These are phyloP conservation scores for Maniola hyperantus DNA, from an alignment of 2,888 invertebrate species.

Conservation along the genomic window DNA sequence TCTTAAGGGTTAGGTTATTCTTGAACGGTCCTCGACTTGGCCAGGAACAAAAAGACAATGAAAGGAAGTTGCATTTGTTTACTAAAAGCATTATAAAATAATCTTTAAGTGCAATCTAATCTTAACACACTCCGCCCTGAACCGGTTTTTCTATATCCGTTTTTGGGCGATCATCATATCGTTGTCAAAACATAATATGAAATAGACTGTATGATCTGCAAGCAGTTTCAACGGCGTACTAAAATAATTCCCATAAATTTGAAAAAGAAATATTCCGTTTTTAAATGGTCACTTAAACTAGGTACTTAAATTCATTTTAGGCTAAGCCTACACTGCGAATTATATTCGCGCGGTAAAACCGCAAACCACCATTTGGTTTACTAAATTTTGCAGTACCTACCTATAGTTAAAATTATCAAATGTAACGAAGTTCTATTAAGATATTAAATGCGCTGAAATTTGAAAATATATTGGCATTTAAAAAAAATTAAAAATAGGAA, in stretches of 20 bases:
- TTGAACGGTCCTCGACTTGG: conserved; percentile 69
- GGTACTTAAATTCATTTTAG: background rate
- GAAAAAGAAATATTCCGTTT: background rate
- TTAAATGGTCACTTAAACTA: background rate
- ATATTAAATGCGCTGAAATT: background rate
- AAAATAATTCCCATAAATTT: background rate
- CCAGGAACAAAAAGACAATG: conserved; percentile 79
- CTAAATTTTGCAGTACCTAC: background rate
- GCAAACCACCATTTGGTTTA: background rate
- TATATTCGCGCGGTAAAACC: background rate
- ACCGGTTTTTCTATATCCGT: conserved; percentile 18
- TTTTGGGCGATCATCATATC: conserved; percentile 14
- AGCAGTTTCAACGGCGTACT: background rate
- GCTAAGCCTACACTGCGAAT: conserved; percentile 1
- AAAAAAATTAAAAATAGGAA: too few relatives aligned
- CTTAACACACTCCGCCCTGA: conserved; percentile 36
- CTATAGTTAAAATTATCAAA: background rate
- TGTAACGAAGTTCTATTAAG: background rate
- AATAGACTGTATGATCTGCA: conserved; percentile 23
- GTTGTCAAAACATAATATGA: conserved; percentile 31
- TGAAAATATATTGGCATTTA: background rate
- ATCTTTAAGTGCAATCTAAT: conserved; percentile 49
- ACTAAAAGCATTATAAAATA: conserved; percentile 51
- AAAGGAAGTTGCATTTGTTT: conserved; percentile 76
- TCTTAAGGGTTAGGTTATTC: conserved; percentile 72